Conservation (phyloP, 2,113 vertebrate species). For the Myanophis thanlyinensis region DNA sequence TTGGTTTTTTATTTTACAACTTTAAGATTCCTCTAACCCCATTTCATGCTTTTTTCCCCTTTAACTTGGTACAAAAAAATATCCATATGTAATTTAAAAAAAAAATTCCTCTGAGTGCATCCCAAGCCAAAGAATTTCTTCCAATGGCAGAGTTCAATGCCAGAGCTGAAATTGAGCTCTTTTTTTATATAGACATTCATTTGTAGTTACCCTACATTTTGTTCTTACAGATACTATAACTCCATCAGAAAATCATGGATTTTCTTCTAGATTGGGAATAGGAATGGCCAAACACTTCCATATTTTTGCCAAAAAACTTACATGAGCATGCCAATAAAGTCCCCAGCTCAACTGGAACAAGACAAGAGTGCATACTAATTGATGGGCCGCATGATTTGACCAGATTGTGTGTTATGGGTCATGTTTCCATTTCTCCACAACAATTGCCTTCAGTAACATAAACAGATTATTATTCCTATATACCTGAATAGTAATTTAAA, state of each 20-base stretch:
- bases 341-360: neutral
- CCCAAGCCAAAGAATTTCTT: neutral
- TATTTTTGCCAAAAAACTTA: neutral
- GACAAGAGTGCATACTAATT: neutral
- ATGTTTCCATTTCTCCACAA: neutral
- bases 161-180: neutral
- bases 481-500: neutral
- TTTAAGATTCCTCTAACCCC: neutral
- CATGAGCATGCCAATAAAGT: neutral
- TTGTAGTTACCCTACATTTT: neutral
- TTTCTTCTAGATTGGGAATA: neutral
- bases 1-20: neutral
- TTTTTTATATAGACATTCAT: neutral
- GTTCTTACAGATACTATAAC: neutral
- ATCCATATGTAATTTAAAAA: neutral
- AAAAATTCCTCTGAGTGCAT: neutral
- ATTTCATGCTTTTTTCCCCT: neutral
- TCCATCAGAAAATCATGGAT: neutral
- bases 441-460: neutral
- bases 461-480: neutral
- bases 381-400: neutral
- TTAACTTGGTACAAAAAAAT: neutral
- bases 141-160: neutral
- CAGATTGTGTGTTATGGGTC: neutral
- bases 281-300: neutral